Evolutionary conservation across 2,113 vertebrate genomes (phyloP).

Genomic region (Heteronetta atricapilla): DNA sequence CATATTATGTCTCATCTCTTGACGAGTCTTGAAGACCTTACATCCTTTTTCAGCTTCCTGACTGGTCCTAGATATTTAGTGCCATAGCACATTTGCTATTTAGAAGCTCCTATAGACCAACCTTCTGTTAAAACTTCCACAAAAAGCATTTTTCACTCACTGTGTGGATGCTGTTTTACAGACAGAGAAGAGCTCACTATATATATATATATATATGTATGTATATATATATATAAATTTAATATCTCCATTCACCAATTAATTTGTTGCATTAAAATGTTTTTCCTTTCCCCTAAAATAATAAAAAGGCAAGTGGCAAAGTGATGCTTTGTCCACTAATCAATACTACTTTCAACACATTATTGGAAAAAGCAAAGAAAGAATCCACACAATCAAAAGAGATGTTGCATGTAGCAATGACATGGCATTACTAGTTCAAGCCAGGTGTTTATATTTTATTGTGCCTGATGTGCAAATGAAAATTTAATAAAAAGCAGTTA

Average conservation of each 20-base stretch:
- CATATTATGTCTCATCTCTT: background rate
- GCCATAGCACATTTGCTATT: background rate
- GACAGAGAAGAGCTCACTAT: background rate
- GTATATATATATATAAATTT: too few species aligned
- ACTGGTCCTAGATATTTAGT: background rate
- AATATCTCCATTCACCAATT: background rate
- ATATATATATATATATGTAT: too few species aligned
- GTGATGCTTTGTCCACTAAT: background rate
- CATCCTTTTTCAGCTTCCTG: background rate
- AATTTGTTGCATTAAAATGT: background rate
- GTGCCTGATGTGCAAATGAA: background rate
- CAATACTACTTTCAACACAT: background rate
- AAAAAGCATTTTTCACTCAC: background rate
- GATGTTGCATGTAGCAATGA: background rate
- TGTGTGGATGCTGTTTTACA: background rate
- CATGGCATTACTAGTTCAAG: background rate
- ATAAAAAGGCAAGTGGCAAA: background rate
- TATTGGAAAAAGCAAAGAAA: slow-evolving; percentile 21
- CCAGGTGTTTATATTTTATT: background rate
- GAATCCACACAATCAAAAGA: background rate
- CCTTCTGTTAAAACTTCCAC: background rate
- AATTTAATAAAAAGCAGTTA: background rate
- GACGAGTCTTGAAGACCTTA: background rate
- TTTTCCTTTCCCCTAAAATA: background rate
- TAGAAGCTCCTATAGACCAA: background rate